phyloP scores from a whole-genome alignment of 2,888 invertebrate genomes.

The Sclerodermus sp. region DNA sequence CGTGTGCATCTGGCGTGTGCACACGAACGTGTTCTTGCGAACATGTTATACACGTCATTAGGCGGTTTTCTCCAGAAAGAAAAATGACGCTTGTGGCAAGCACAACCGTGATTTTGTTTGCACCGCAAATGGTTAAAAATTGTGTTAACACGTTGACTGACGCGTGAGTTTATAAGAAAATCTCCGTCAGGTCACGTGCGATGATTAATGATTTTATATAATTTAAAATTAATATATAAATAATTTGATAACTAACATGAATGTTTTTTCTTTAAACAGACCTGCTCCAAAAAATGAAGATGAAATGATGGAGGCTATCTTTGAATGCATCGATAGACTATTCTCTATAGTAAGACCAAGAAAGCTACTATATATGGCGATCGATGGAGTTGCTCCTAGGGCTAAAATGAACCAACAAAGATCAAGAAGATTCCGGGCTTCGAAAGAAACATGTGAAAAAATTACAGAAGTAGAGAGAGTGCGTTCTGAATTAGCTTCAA shows the following conservation, averaged over 20 bases:
- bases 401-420: conserved; percentile 99
- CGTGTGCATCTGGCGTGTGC: no score
- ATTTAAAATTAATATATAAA: conserved; percentile 5
- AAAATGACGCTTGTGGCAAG: no score
- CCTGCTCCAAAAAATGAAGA: conserved; percentile 98
- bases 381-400: conserved; percentile 97
- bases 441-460: conserved; percentile 92
- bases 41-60: no score
- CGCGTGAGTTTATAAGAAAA: no score
- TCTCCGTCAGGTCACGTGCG: no score
- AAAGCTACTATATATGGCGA: conserved; percentile 97
- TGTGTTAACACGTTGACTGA: no score
- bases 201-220: no score
- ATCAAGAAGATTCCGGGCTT: conserved; percentile 93
- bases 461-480: conserved; percentile 81
- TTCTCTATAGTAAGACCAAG: conserved; percentile 91
- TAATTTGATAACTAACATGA: background rate
- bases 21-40: no score
- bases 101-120: no score
- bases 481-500: conserved; percentile 70
- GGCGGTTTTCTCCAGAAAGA: no score
- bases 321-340: conserved; percentile 95
- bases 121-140: no score
- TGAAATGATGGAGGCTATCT: conserved; percentile 99
- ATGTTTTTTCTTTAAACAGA: conserved; percentile 44